Conservation (phyloP, 2,113 vertebrate genomes). For the Euleptes europaea region DNA sequence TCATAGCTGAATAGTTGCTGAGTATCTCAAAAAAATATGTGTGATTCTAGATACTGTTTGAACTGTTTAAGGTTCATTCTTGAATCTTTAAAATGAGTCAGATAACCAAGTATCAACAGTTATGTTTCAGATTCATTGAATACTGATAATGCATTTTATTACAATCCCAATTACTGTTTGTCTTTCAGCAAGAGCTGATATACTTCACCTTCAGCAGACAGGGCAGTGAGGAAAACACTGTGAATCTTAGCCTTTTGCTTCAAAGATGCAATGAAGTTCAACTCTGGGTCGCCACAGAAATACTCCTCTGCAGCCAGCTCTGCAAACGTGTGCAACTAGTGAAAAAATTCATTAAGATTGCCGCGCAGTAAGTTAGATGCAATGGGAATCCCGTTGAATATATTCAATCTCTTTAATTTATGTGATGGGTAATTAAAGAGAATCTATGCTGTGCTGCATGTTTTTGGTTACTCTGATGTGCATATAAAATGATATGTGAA, state of each 20-base stretch:
- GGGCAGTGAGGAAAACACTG: conserved; percentile 79
- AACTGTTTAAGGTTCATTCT: conserved; percentile 4
- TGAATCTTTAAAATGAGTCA: conserved; percentile 20
- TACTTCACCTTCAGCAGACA: conserved; percentile 94
- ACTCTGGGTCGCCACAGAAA: conserved; percentile 95
- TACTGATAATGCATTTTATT: background rate
- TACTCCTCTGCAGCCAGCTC: conserved; percentile 88
- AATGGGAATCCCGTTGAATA: background rate
- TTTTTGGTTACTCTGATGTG: background rate
- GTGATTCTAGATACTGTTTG: background rate
- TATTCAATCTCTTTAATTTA: background rate
- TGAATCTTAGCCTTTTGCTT: conserved; percentile 88
- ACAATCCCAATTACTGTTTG: conserved; percentile 23
- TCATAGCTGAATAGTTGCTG: conserved; percentile 6
- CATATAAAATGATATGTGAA: background rate
- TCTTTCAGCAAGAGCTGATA: conserved; percentile 93
- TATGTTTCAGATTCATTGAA: background rate
- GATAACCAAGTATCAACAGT: background rate
- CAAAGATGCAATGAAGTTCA: conserved; percentile 96
- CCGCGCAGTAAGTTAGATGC: conserved; percentile 89
- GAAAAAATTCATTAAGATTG: conserved; percentile 98
- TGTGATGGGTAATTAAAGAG: background rate
- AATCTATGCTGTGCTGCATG: background rate
- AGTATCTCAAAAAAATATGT: background rate
- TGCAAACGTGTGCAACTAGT: conserved; percentile 94